Percentiles rank a stretch among this genome's conserved stretches.
Conservation (phyloP, 2,888 invertebrate genomes). For the Trachelus tabidus region DNA sequence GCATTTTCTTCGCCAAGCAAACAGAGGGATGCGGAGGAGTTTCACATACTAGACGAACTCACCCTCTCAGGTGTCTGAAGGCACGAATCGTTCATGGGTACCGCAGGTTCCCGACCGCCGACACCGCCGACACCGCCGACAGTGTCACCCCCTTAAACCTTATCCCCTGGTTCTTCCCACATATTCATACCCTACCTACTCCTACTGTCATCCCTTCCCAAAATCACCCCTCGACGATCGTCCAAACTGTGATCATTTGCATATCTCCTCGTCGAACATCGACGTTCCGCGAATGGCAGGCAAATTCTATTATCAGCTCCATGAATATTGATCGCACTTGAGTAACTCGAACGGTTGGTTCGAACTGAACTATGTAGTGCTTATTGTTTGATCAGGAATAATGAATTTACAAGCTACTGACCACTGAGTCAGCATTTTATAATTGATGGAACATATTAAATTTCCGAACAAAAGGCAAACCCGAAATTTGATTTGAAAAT, state of each 20-base stretch:
- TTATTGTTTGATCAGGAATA: not conserved
- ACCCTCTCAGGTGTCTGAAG: slow-evolving; percentile 33
- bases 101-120: slow-evolving; percentile 37
- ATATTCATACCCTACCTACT: not conserved
- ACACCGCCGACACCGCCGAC: not conserved
- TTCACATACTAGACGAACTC: not conserved
- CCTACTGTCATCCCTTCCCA: slow-evolving; percentile 24
- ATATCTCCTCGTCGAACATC: slow-evolving; percentile 50
- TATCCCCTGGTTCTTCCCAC: not conserved
- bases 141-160: not conserved
- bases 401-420: not conserved
- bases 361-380: not conserved
- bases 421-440: not conserved
- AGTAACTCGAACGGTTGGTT: not conserved
- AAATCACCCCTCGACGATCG: slow-evolving; percentile 29
- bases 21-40: slow-evolving; percentile 13
- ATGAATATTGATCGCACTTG: slow-evolving; percentile 45
- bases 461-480: not conserved
- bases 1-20: slow-evolving; percentile 29
- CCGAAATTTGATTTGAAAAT: not conserved
- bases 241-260: slow-evolving; percentile 49
- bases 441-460: not conserved
- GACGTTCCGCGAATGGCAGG: slow-evolving; percentile 50
- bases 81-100: slow-evolving; percentile 18
- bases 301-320: slow-evolving; percentile 55